Percentiles rank a stretch among this genome's conserved stretches.
These are phyloP conservation scores for Heteractis magnifica DNA, from an alignment of 92 coral and sea anemone species.

Conservation along the genomic window DNA sequence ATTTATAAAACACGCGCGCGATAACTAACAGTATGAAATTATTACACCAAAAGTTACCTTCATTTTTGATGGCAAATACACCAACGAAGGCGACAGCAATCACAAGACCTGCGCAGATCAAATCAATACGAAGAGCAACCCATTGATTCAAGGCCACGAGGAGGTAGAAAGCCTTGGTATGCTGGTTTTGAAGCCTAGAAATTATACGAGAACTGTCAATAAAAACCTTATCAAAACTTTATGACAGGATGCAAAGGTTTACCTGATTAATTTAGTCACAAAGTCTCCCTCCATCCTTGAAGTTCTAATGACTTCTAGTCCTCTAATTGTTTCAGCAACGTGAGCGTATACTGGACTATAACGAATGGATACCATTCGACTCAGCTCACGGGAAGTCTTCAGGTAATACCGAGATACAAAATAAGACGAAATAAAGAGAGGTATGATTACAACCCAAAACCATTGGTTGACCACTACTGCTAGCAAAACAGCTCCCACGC, in stretches of 20 bases:
- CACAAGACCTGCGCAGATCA: conserved; percentile 3
- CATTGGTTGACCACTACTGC: conserved; percentile 52
- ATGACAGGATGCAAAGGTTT: too few relatives aligned
- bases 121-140: conserved; percentile 24
- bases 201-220: not conserved
- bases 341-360: conserved; percentile 76
- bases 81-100: conserved; percentile 17
- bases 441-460: conserved; percentile 52
- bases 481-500: conserved; percentile 46
- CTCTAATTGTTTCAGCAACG: conserved; percentile 57
- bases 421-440: conserved; percentile 40
- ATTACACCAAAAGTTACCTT: not conserved
- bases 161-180: conserved; percentile 3
- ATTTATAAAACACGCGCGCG: not conserved
- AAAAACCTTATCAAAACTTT: not conserved
- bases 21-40: not conserved
- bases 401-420: conserved; percentile 53
- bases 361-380: conserved; percentile 59
- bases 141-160: conserved; percentile 10
- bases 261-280: conserved; percentile 44
- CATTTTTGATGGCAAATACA: not conserved
- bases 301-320: conserved; percentile 65
- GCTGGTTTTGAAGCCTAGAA: conserved; percentile 16
- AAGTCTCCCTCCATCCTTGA: conserved; percentile 45
- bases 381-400: conserved; percentile 61